phyloP scores from a whole-genome alignment of 2,797 vertebrate genomes.

The Sciurus carolinensis region DNA sequence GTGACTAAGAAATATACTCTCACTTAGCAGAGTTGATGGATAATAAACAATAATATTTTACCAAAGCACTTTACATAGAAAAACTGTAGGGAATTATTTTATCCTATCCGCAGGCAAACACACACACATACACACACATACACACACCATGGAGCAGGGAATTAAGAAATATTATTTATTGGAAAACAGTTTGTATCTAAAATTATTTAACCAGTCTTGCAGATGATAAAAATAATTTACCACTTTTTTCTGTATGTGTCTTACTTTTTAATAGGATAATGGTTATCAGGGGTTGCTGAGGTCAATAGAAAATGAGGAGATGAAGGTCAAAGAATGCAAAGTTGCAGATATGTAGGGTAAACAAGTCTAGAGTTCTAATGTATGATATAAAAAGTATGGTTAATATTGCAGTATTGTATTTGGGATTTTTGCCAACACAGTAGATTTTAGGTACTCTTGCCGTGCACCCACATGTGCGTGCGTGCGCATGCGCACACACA shows the following conservation, averaged over 20 bases:
- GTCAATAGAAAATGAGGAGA: neutral
- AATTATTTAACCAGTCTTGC: neutral
- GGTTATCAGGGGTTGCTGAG: neutral
- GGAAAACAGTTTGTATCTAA: conserved; percentile 43
- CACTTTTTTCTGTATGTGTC: neutral
- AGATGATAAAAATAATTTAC: conserved; percentile 68
- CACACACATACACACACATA: too few species aligned
- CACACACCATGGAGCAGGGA: conserved; percentile 17
- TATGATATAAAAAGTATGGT: neutral
- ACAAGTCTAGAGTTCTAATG: neutral
- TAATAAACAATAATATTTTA: conserved; percentile 43
- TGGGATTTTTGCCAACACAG: neutral
- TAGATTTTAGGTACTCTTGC: neutral
- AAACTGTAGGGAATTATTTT: conserved; percentile 45
- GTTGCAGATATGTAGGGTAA: neutral
- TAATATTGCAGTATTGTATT: neutral
- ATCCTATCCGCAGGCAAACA: neutral
- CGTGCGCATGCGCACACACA: too few species aligned
- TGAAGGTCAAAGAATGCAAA: neutral
- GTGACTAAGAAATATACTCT: conserved; percentile 16
- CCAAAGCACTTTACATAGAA: neutral
- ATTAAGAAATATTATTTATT: conserved; percentile 56
- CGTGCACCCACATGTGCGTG: too few species aligned
- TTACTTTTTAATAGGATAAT: neutral
- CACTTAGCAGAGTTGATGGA: neutral